Base-by-base conservation (phyloP, 2,797 vertebrate species). In the Rhabdomys pumilio region DNA sequence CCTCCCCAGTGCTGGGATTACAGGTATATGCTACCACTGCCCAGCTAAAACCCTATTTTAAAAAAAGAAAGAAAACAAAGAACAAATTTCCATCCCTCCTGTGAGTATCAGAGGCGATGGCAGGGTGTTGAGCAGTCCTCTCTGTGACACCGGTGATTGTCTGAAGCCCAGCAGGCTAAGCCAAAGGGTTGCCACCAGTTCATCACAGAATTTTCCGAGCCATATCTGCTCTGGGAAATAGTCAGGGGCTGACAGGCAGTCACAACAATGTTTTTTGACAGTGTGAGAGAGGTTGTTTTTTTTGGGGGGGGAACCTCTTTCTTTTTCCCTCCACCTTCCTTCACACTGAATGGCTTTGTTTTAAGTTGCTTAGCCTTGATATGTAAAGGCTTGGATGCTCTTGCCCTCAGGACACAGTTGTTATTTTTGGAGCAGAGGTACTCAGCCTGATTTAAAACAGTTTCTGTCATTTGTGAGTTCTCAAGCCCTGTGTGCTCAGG, bases 391-490 rank as follows among this genome's bases (percentile, higher is more conserved):
- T 63, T 7, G 83, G 65, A 82, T 84, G 67, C 93, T 90, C 91
- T 80, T 80, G 81, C 93, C 85, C 95, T 75, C 75, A 34, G 95
- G 76, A 85, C 77, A 90, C 94, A 53, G 95, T 94, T 91, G 55
- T 98, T 98, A 98, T 98, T 98, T 98, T 98, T 98, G 97, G 98
- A 97, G 67, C 61, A 38, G 87, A 95, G 95, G 92, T 91, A 95
- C 97, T 98, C 97, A 97, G 87, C 96, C 94, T 97, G 96, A 97
- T 96, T 94, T 98, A 98, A 98, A 98, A 97, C 65, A 69, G 97
- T 97, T 96, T 97, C 92, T 93, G 85, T 91, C 85, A 79, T 77
- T 61, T 96, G 92, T 97, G 94, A 96, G 89, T 93, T 82, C 87
- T 61, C 95, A 91, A 82, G 57, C 61, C 19, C 44, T 8, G 29